Percentiles rank a stretch among this genome's conserved stretches.
Evolutionary conservation across 2,888 invertebrate genomes (phyloP).

Genomic region (Alviniconcha strummeri): DNA sequence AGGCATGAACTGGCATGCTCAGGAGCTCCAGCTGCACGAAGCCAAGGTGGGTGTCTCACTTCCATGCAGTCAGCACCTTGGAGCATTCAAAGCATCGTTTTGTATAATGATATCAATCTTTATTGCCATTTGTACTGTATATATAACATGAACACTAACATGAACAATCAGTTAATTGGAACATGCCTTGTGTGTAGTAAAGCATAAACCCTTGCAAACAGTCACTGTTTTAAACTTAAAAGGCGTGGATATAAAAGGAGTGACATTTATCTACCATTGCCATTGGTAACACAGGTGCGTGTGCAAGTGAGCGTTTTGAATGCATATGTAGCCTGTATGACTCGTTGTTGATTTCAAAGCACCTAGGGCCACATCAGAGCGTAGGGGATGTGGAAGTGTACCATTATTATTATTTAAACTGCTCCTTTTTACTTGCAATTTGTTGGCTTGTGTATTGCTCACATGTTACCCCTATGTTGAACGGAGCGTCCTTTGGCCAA

Average conservation of each 20-base stretch:
- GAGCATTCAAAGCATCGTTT: background rate
- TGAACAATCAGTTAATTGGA: background rate
- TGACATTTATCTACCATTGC: no score
- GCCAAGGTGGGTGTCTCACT: slow-evolving; percentile 52
- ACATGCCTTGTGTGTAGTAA: background rate
- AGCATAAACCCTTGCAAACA: background rate
- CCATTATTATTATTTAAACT: no score
- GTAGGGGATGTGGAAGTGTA: no score
- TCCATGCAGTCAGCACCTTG: background rate
- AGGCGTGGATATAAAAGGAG: no score
- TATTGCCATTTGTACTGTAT: background rate
- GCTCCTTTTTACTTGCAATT: no score
- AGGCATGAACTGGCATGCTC: slow-evolving; percentile 66
- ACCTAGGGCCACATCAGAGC: no score
- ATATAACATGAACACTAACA: background rate
- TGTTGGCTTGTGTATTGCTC: background rate
- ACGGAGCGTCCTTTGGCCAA: background rate
- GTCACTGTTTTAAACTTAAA: background rate
- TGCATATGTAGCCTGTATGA: no score
- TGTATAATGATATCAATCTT: background rate
- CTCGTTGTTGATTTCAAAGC: no score
- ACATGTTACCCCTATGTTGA: background rate
- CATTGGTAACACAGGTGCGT: no score
- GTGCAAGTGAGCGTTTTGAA: no score
- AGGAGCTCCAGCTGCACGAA: slow-evolving; percentile 66